phyloP scores from a whole-genome alignment of 2,888 invertebrate genomes.

The Portevinia maculata region DNA sequence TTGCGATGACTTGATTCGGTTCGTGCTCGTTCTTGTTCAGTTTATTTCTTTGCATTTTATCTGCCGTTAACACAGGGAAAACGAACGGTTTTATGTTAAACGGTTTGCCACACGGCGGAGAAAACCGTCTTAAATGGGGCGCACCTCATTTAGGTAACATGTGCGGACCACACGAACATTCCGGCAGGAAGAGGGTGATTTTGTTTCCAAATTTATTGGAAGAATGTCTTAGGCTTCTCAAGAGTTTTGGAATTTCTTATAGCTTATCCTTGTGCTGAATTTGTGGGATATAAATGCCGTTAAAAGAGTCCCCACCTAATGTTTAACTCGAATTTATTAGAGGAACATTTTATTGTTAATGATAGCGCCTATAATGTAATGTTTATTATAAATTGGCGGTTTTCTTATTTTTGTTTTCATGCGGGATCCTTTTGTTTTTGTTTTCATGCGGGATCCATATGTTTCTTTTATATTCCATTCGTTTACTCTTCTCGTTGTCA shows the following conservation, averaged over 20 bases:
- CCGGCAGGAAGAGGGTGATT: slow-evolving; percentile 5
- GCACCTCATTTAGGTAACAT: slow-evolving; percentile 65
- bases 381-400: slow-evolving; percentile 34
- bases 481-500: not conserved
- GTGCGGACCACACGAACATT: not conserved
- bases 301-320: slow-evolving; percentile 28
- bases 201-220: slow-evolving; percentile 35
- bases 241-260: not conserved
- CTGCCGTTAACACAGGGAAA: slow-evolving; percentile 58
- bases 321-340: slow-evolving; percentile 40
- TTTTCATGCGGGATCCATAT: not conserved
- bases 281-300: slow-evolving; percentile 44
- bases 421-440: not conserved
- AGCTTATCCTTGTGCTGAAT: slow-evolving; percentile 44
- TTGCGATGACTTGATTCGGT: not conserved
- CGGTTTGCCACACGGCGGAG: slow-evolving; percentile 63
- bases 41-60: slow-evolving; percentile 44
- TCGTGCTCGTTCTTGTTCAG: not conserved
- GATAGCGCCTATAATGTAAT: slow-evolving; percentile 8
- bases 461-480: slow-evolving; percentile 17
- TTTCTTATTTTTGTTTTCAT: slow-evolving; percentile 1
- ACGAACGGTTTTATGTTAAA: slow-evolving; percentile 69
- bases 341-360: slow-evolving; percentile 35
- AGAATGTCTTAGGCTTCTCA: not conserved
- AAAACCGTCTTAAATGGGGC: slow-evolving; percentile 67